These are phyloP conservation scores for Bambusicola thoracicus DNA, from an alignment of 2,113 vertebrate species.

Conservation along the genomic window DNA sequence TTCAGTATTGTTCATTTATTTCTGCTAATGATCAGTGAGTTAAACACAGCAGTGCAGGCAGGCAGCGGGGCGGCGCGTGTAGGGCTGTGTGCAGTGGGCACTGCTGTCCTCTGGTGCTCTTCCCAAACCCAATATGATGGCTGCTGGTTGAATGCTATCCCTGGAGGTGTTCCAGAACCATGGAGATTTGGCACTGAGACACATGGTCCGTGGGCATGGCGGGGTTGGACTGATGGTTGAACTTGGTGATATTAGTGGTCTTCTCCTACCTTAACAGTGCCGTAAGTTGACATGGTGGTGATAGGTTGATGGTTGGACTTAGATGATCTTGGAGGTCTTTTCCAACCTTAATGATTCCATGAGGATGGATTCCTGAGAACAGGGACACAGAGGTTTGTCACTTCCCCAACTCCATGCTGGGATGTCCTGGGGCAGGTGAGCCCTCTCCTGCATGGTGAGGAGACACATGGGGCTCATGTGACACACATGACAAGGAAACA, in stretches of 20 bases:
- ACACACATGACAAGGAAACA: background rate
- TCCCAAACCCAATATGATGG: background rate
- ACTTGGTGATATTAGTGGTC: background rate
- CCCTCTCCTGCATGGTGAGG: accelerated
- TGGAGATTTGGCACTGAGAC: background rate
- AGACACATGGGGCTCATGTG: accelerated
- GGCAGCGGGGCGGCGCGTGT: background rate
- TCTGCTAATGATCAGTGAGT: constrained; percentile 31
- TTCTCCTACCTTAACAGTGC: background rate
- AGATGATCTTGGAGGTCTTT: background rate
- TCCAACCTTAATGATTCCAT: background rate
- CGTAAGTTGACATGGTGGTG: too few relatives aligned
- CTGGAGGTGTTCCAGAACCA: too few relatives aligned
- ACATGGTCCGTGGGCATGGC: background rate
- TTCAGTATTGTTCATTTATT: constrained; percentile 48
- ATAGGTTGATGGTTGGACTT: background rate
- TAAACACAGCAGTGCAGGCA: background rate
- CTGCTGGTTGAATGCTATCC: background rate
- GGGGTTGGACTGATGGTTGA: background rate
- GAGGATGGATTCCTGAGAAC: background rate
- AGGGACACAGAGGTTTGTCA: background rate
- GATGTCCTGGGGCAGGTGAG: background rate
- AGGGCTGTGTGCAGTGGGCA: background rate
- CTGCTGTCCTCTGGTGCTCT: background rate
- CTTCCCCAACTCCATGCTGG: background rate